Percentiles rank a stretch among this genome's conserved stretches.
These are phyloP conservation scores for Chloroclystis v-ata DNA, from an alignment of 2,888 invertebrate genomes.

Conservation along the genomic window DNA sequence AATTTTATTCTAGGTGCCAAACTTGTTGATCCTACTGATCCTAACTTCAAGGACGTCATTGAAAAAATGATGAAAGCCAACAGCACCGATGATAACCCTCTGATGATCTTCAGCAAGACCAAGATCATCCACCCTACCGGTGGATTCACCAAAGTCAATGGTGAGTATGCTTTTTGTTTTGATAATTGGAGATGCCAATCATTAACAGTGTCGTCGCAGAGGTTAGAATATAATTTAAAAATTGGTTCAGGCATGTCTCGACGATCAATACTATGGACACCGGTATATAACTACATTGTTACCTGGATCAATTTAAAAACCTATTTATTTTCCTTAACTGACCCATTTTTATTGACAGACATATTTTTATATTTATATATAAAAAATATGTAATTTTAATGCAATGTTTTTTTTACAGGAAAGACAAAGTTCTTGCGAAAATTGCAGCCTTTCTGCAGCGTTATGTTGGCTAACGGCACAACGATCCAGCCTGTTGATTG, in stretches of 20 bases:
- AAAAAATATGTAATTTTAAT: too few relatives aligned
- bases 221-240: too few relatives aligned
- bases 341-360: too few relatives aligned
- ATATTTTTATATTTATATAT: too few relatives aligned
- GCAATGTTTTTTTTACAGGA: background rate
- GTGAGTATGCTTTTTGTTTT: background rate
- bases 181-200: background rate
- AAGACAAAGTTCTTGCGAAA: background rate
- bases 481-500: background rate
- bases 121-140: background rate
- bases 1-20: slow-evolving; percentile 1
- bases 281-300: too few relatives aligned
- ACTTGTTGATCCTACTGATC: background rate
- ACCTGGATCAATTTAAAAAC: too few relatives aligned
- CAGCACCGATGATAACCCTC: background rate
- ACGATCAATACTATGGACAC: too few relatives aligned
- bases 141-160: background rate
- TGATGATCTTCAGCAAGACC: background rate
- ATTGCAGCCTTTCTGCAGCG: background rate
- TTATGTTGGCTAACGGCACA: background rate
- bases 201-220: background rate
- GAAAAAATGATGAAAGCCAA: background rate
- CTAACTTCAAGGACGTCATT: background rate
- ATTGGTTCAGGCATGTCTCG: too few relatives aligned
- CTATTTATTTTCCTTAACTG: too few relatives aligned